Base-by-base conservation (phyloP, 1,140 invertebrate genomes). In the Radopholus similis region DNA sequence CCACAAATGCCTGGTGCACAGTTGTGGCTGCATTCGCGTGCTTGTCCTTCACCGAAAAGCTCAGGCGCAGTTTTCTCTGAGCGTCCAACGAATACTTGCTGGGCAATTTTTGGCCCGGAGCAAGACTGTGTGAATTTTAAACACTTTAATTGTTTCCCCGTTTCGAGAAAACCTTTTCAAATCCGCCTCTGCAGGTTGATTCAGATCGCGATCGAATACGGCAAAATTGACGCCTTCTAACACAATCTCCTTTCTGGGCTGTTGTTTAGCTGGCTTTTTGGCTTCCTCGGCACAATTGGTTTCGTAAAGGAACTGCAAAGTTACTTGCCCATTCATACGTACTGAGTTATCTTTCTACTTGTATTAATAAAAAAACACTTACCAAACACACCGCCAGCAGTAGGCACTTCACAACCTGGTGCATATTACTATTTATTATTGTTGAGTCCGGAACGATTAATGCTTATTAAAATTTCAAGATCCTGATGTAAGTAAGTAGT, bases 191-290 rank as follows among this genome's bases (percentile, higher is more conserved):
- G 90, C 87, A 68, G 89, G 88, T 21, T 90, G 89, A 13, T 89
- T 89, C 57, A 91, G 90, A 85, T 96, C 93, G 5, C 90, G 88
- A 83, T 95, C 92, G 18, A 88, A 89, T 30, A 92, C 88, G n/a
- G 92, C 92, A 68, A 96, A 87, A 82, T 95, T 91, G 32, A 92
- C 86, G 70, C 86, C 88, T 73, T 90, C 88, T 0, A 95, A 85
- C 64, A 87, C 85, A 3, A 93, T 84, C 56, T 85, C 77, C 3
- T 84, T 85, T 32, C 83, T 85, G 2, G 85, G 83, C 69, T 30
- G 21, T n/a, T n/a, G n/a, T n/a, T n/a, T n/a, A n/a, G n/a, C n/a
- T n/a, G n/a, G n/a, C n/a, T n/a, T n/a, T n/a, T n/a, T n/a, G n/a
- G n/a, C n/a, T n/a, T n/a, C n/a, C n/a, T n/a, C n/a, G n/a, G n/a